A percentile compares a stretch with the other conserved stretches of the same genome.
These are phyloP conservation scores for Furnarius figulus DNA, from an alignment of 2,113 vertebrate genomes.

Conservation along the genomic window DNA sequence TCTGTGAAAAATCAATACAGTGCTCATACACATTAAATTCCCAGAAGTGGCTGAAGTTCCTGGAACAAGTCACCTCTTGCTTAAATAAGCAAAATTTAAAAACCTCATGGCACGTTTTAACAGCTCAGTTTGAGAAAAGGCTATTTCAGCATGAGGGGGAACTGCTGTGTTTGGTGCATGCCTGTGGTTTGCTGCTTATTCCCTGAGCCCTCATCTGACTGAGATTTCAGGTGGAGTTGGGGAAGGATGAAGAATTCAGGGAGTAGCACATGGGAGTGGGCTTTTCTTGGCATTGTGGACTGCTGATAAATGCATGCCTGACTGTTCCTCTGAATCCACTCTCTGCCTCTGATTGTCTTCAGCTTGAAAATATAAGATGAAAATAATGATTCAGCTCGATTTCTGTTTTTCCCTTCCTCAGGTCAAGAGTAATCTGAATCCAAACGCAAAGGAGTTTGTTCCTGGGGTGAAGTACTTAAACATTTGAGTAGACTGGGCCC, in stretches of 20 bases:
- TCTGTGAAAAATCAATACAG: neutral
- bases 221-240: neutral
- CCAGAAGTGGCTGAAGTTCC: neutral
- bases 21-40: neutral
- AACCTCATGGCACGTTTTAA: neutral
- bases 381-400: neutral
- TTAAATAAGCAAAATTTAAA: neutral
- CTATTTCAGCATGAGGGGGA: neutral
- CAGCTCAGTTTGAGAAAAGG: neutral
- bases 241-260: neutral
- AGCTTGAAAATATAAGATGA: neutral
- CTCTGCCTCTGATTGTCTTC: neutral
- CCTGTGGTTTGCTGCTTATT: neutral
- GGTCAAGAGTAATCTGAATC: slow-evolving; percentile 92
- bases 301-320: neutral
- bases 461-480: slow-evolving; percentile 91
- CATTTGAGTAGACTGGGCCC: slow-evolving; percentile 83
- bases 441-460: slow-evolving; percentile 94
- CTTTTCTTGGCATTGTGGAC: neutral
- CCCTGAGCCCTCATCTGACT: neutral
- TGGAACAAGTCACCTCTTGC: neutral
- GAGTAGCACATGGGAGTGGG: neutral
- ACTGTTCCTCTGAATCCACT: neutral
- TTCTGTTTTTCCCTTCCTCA: slow-evolving; percentile 71
- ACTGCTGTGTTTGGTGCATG: neutral